Evolutionary conservation across 2,113 vertebrate species (phyloP), one percentile per base, ranked within the genome.

Genomic region (Budorcas taxicolor): DNA sequence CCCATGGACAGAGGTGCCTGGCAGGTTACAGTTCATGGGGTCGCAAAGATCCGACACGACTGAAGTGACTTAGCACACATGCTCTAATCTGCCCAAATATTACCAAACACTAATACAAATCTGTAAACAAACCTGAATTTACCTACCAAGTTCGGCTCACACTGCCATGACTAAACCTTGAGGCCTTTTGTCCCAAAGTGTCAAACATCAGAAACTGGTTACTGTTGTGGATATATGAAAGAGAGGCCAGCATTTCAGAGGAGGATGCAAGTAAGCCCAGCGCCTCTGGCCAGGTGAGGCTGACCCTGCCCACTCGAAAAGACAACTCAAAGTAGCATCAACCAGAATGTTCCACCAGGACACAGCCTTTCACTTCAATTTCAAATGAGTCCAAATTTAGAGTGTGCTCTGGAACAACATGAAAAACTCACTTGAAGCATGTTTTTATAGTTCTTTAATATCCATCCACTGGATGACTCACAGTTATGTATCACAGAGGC

Each of bases 371-470:
- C 36, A 50, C 83, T 58, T 76, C 74, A 3, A 67, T 71, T 97
- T 96, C 90, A 96, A 96, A 96, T 40, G 90, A 92, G 76, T 94
- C 96, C 97, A 96, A 97, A 98, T 97, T 97, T 97, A 98, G 96
- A 92, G 94, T 71, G 67, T 55, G 92, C 90, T 81, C 71, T 67
- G 92, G 95, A 96, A 96, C 96, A 97, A 83, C 87, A 52, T 97
- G 92, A 87, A 95, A 97, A 97, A 94, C 64, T 71, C 76, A 74
- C 84, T 36, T 83, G 87, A 95, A 96, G 92, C 58, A 78, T 97
- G 96, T 95, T 98, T 98, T 97, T 94, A 92, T 57, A 96, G 94
- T 94, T 96, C 97, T 95, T 94, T 93, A 95, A 93, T 71, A 96
- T 97, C 81, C 52, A 58, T 58, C 97, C 90, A 92, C 58, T 40